Evolutionary conservation across 1,140 invertebrate genomes (phyloP), one percentile per base, ranked within the genome.

Genomic region (Drusus annulatus): DNA sequence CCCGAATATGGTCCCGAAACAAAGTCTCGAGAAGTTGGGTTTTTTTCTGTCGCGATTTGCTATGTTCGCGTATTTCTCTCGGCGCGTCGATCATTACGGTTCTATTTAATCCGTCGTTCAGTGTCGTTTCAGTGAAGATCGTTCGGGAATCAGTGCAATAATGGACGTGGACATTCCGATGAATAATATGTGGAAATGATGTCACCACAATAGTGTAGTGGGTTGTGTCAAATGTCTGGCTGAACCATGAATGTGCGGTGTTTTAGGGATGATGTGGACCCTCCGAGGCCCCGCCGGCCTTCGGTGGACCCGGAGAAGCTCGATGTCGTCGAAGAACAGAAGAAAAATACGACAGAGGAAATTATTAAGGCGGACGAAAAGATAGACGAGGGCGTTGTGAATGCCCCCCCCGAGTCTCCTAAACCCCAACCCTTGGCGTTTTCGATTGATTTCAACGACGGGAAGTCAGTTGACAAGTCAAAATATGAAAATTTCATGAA

Each of bases 371-470:
- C 19, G 28, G 60, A 51, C 8, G n/a, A n/a, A n/a, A 36, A 77
- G 36, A 58, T 13, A 6, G 69, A 25, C 78, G 78, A 80, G 60
- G 75, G 56, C 51, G 36, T 45, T 45, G 68, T 79, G 25, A 21
- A 25, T 50, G 19, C 19, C 17, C 16, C 54, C 74, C 25, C 86
- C 0, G 85, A 84, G 3, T 86, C 87, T 31, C 88, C 88, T 0
- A 89, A 88, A 83, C 85, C 84, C 1, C 87, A 88, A 83, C 87
- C 88, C 6, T 90, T 88, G 84, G 93, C 93, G 17, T 94, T 94
- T 84, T 94, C 93, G 50, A 93, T 94, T 76, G 93, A 94, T 83
- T 93, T 94, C 83, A 92, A 92, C 1, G 91, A 89, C 36, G 88
- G 91, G n/a, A 93, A 93, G 82, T 86, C 85, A 73, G 85, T 93